phyloP scores from a whole-genome alignment of 2,888 invertebrate species.

The Cremastinae sp. region DNA sequence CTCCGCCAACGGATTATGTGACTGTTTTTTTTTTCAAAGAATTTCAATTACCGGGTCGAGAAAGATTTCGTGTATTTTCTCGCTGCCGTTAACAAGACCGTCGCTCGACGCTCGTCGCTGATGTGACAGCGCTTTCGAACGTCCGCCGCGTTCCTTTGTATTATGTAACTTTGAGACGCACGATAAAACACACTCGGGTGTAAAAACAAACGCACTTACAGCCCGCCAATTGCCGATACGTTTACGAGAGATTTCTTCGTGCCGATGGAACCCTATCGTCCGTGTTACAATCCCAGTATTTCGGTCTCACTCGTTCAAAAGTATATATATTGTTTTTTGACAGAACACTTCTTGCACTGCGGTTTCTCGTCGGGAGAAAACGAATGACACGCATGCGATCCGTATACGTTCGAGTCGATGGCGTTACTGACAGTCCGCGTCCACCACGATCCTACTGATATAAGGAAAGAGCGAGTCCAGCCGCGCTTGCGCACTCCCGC shows the following conservation, averaged over 20 bases:
- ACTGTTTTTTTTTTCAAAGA: slow-evolving; percentile 18
- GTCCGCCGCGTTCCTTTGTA: slow-evolving; percentile 31
- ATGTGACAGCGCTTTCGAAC: slow-evolving; percentile 33
- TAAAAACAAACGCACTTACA: slow-evolving; percentile 13
- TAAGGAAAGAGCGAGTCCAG: slow-evolving; percentile 49
- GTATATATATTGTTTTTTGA: too few relatives aligned
- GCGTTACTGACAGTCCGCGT: slow-evolving; percentile 62
- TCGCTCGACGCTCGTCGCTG: slow-evolving; percentile 22
- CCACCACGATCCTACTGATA: slow-evolving; percentile 50
- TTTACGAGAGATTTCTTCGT: neutral
- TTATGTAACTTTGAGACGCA: slow-evolving; percentile 52
- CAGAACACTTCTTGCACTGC: too few relatives aligned
- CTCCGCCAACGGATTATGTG: neutral
- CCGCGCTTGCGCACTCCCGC: slow-evolving; percentile 30
- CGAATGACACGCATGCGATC: slow-evolving; percentile 4
- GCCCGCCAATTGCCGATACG: slow-evolving; percentile 1
- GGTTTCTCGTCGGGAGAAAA: too few relatives aligned
- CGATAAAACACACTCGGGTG: slow-evolving; percentile 33
- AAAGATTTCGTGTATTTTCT: slow-evolving; percentile 51
- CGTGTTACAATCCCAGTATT: neutral
- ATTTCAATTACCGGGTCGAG: slow-evolving; percentile 51
- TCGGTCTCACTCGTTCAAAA: neutral
- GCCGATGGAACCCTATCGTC: neutral
- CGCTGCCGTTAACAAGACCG: slow-evolving; percentile 39
- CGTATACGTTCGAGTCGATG: slow-evolving; percentile 55